A percentile compares a stretch with the other conserved stretches of the same genome.
Evolutionary conservation across 2,113 vertebrate genomes (phyloP).

Genomic region (Oncorhynchus gorbuscha): DNA sequence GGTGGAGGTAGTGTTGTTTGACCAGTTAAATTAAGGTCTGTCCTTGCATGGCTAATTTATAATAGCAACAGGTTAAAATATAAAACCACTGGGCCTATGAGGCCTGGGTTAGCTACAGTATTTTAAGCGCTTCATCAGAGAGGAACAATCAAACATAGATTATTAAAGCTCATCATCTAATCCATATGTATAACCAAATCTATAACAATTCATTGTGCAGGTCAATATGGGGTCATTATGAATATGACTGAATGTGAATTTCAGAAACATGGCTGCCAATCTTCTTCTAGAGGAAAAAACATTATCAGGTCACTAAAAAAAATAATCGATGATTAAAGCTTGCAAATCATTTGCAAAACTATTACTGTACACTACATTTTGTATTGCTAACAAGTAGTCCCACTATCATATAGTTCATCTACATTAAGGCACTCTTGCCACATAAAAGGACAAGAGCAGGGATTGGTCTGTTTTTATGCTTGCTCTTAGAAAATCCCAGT

Average conservation of each 20-base stretch:
- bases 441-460: neutral
- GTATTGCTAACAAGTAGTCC: neutral
- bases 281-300: no score
- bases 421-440: neutral
- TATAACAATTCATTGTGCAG: neutral
- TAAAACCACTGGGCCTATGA: no score
- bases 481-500: constrained; percentile 20
- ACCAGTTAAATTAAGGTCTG: neutral
- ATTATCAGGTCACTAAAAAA: neutral
- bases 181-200: neutral
- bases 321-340: neutral
- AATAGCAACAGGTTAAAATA: neutral
- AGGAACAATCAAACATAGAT: neutral
- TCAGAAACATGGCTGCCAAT: neutral
- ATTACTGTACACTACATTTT: neutral
- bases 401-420: neutral
- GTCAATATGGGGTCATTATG: neutral
- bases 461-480: neutral
- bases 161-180: neutral
- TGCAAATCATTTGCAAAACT: neutral
- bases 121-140: neutral
- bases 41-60: neutral
- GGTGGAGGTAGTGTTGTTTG: neutral
- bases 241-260: neutral
- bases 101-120: no score